Base-by-base conservation (phyloP, 1,140 invertebrate species). In the Andricus grossulariae region DNA sequence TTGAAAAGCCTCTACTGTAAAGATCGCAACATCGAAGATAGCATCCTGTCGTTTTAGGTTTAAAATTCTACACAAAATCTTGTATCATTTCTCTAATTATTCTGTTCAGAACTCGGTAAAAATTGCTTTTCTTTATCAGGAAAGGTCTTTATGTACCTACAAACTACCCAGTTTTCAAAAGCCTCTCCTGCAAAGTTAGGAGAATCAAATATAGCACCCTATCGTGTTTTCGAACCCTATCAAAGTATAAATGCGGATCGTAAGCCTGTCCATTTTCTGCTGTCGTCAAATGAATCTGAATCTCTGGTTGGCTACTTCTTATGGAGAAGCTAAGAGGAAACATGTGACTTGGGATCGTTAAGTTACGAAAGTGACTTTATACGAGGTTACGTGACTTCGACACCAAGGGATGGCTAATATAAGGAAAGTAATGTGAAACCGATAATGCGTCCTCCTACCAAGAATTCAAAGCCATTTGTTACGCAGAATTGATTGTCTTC, bases 371-470 rank as follows among this genome's bases (percentile, higher is more conserved):
- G 50, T 74, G 54, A 74, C 73, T 76, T 76, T 54, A 66, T 54
- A 77, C 75, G 76, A 76, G 60, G n/a, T 73, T 73, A 80, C 73
- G 72, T 80, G 75, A 72, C 32, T 15, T 52, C 32, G 21, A 45
- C 8, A 18, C 73, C 50, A 66, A 21, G 55, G 21, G 19, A 19
- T 54, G 52, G 50, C 60, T 66, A 75, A 74, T 60, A 70, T 49
- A 39, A 75, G 55, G 18, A 18, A 32, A 54, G 51, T 77, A 77
- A 73, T 70, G 79, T 50, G 55, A 80, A 80, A 80, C 73, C 79
- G 71, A 77, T 77, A 80, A 66, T 72, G 71, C 72, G 75, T 80
- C 15, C 50, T 45, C 10, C 39, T 11, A 57, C 45, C 25, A 57
- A 8, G 19, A 57, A 3, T 57, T 32, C 8, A 3, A 2, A 57